These are phyloP conservation scores for Candidula unifasciata DNA, from an alignment of 2,888 invertebrate species.

Conservation along the genomic window DNA sequence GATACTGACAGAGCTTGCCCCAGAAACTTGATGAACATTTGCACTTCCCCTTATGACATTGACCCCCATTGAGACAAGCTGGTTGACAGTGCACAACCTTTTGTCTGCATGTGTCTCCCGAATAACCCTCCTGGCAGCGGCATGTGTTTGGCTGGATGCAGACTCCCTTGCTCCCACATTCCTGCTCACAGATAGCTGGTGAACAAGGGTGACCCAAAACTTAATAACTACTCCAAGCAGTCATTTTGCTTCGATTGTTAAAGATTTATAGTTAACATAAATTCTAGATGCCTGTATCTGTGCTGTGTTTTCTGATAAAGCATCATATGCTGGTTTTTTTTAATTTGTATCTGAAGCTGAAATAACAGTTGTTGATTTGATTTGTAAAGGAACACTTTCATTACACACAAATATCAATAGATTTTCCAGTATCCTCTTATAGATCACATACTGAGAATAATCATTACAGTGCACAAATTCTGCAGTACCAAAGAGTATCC, in stretches of 20 bases:
- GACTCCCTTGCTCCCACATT: conserved; percentile 69
- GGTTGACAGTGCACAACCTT: conserved; percentile 62
- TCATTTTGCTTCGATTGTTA: not conserved
- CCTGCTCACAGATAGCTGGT: conserved; percentile 73
- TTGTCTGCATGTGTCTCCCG: conserved; percentile 65
- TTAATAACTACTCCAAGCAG: not conserved
- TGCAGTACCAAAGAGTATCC: too few species aligned
- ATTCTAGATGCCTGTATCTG: too few species aligned
- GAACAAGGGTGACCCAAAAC: not conserved
- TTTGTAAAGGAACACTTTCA: too few species aligned
- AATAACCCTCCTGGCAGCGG: conserved; percentile 71
- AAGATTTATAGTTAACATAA: not conserved
- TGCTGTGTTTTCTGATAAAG: too few species aligned
- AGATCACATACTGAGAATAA: too few species aligned
- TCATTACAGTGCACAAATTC: too few species aligned
- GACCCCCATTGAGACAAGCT: conserved; percentile 71
- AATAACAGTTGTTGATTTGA: too few species aligned
- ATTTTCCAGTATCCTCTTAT: too few species aligned
- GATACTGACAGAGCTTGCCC: conserved; percentile 70
- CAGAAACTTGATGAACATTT: conserved; percentile 69
- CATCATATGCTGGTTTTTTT: too few species aligned
- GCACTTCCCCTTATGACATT: conserved; percentile 72
- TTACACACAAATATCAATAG: too few species aligned
- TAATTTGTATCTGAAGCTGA: too few species aligned
- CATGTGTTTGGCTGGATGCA: conserved; percentile 74